phyloP scores from a whole-genome alignment of 2,113 vertebrate species.

The Pseudorectes ferrugineus region DNA sequence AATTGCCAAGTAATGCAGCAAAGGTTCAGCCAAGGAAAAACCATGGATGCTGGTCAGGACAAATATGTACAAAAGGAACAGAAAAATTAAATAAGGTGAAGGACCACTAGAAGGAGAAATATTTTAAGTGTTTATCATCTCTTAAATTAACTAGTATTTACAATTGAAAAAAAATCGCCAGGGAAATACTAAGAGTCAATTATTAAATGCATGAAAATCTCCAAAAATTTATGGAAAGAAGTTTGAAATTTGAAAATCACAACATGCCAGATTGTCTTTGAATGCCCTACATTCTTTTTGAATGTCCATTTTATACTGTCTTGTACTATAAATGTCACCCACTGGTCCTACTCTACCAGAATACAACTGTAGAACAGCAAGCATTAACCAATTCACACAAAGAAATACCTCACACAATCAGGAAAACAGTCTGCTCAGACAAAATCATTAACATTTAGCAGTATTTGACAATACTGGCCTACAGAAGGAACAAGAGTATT shows the following conservation, averaged over 20 bases:
- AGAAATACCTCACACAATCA: neutral
- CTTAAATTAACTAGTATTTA: neutral
- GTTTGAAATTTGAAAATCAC: neutral
- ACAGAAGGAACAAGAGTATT: neutral
- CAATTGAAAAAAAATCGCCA: accelerated
- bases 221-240: neutral
- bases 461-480: neutral
- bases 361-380: neutral
- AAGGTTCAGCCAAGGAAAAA: neutral
- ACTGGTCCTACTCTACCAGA: neutral
- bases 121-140: neutral
- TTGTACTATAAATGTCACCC: neutral
- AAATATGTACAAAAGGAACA: neutral
- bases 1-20: neutral
- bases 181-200: neutral
- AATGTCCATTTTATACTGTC: neutral
- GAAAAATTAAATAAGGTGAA: neutral
- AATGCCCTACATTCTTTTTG: neutral
- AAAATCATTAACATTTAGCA: neutral
- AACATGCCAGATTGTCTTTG: neutral
- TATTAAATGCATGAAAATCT: neutral
- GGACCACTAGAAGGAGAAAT: neutral
- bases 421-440: neutral
- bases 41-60: neutral
- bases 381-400: neutral